phyloP scores from a whole-genome alignment of 2,113 vertebrate genomes.

The Lophura nycthemera region DNA sequence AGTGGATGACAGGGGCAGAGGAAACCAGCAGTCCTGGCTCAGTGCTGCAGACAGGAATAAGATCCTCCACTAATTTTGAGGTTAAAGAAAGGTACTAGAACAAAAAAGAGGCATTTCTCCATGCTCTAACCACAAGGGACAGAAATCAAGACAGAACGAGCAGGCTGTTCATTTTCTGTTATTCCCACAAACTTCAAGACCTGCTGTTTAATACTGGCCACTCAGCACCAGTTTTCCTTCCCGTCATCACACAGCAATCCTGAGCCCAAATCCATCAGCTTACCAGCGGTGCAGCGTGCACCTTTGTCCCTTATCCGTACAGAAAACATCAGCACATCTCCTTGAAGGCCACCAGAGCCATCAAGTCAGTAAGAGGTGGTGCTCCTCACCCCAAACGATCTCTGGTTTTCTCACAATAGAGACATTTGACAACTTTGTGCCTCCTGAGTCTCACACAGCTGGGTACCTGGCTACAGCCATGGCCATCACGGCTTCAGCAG shows the following conservation, averaged over 20 bases:
- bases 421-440: neutral
- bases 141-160: neutral
- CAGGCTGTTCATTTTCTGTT: neutral
- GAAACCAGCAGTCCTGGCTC: neutral
- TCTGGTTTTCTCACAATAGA: neutral
- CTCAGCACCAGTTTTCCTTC: neutral
- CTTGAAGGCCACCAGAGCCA: neutral
- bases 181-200: neutral
- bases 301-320: neutral
- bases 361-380: neutral
- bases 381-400: neutral
- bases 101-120: neutral
- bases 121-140: neutral
- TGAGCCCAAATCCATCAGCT: neutral
- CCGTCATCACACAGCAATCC: neutral
- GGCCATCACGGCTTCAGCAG: too few relatives aligned
- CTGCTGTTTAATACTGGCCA: neutral
- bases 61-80: neutral
- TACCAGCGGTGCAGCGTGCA: neutral
- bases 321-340: neutral
- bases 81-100: neutral
- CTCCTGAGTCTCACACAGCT: too few relatives aligned
- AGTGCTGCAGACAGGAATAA: neutral
- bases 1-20: neutral
- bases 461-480: too few relatives aligned